These are phyloP conservation scores for Apistogramma diplotaenia DNA, from an alignment of 2,113 vertebrate genomes.

Conservation along the genomic window DNA sequence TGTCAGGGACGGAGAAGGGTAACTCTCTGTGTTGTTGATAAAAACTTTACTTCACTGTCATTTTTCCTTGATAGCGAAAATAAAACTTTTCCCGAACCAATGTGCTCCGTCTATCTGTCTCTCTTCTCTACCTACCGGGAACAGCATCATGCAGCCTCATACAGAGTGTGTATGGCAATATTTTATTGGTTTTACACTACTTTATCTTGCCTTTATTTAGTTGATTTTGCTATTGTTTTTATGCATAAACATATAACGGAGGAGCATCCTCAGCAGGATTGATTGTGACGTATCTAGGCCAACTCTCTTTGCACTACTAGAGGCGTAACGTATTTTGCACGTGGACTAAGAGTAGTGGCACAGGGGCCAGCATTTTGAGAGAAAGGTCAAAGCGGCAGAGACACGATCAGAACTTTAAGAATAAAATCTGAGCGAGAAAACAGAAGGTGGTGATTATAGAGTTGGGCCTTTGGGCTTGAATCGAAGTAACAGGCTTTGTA, in stretches of 20 bases:
- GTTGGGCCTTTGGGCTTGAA: not conserved
- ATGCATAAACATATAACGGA: not conserved
- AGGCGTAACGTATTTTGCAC: not conserved
- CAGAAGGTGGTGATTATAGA: not conserved
- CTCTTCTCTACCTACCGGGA: not conserved
- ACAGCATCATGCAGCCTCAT: not conserved
- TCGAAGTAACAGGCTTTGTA: not conserved
- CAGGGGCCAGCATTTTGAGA: not conserved
- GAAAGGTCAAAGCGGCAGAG: not conserved
- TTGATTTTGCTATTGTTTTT: not conserved
- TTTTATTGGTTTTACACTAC: not conserved
- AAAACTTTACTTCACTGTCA: not conserved
- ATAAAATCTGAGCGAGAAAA: not conserved
- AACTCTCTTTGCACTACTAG: not conserved
- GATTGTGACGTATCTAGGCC: not conserved
- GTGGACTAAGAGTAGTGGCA: not conserved
- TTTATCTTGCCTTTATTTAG: not conserved
- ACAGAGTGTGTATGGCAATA: not conserved
- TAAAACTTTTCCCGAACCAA: not conserved
- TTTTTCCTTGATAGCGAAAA: not conserved
- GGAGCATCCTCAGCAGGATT: not conserved
- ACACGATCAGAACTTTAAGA: not conserved
- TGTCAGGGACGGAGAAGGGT: not conserved
- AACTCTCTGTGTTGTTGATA: not conserved
- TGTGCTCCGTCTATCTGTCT: not conserved